phyloP scores from a whole-genome alignment of 2,888 invertebrate species.

The Drosophila stalkeri region DNA sequence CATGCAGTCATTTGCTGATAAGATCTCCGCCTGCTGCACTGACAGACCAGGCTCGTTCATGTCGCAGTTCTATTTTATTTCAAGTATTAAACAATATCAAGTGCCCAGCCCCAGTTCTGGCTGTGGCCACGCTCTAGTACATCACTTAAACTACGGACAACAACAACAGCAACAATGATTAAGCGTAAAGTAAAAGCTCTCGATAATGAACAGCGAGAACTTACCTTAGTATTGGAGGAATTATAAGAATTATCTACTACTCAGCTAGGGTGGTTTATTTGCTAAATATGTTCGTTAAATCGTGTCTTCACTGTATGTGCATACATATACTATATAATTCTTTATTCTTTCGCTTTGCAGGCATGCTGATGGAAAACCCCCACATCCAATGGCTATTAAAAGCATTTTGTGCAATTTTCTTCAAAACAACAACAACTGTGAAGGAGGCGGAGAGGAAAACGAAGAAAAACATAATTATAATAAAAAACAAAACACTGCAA shows the following conservation, averaged over 20 bases:
- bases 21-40: conserved; percentile 38
- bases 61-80: conserved; percentile 29
- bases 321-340: conserved; percentile 18
- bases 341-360: conserved; percentile 56
- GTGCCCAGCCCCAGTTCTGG: conserved; percentile 41
- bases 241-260: background rate
- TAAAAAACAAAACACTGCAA: conserved; percentile 17
- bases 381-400: conserved; percentile 37
- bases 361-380: conserved; percentile 78
- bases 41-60: conserved; percentile 23
- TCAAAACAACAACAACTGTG: conserved; percentile 42
- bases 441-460: background rate
- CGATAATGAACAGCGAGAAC: background rate
- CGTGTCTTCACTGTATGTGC: background rate
- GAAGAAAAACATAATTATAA: conserved; percentile 4
- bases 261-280: background rate
- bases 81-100: conserved; percentile 48
- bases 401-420: conserved; percentile 80
- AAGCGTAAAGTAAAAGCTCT: conserved; percentile 15
- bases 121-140: conserved; percentile 64
- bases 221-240: too few relatives aligned
- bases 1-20: conserved; percentile 58
- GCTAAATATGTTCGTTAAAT: background rate
- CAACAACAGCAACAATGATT: conserved; percentile 34
- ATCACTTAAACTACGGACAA: conserved; percentile 61